Conservation (phyloP, 2,797 vertebrate genomes). For the Sphaeramia orbicularis region DNA sequence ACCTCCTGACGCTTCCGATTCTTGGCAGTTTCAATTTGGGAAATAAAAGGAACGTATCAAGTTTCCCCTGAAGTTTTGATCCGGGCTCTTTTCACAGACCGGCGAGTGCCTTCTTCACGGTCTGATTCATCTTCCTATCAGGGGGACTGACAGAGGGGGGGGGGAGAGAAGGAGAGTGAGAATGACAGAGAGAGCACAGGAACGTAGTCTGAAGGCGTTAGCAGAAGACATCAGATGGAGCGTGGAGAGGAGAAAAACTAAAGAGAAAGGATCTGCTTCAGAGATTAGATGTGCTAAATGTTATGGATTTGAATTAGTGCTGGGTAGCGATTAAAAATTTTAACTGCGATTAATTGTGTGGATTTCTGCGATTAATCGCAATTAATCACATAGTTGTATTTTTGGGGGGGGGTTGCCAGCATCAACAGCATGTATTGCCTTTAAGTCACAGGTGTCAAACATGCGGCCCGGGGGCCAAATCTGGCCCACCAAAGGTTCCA, state of each 20-base stretch:
- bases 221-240: slow-evolving; percentile 31
- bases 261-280: no score
- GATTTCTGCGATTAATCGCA: no score
- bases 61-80: slow-evolving; percentile 25
- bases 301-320: no score
- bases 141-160: slow-evolving; percentile 10
- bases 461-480: no score
- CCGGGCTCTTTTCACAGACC: slow-evolving; percentile 7
- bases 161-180: background rate
- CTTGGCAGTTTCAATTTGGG: slow-evolving; percentile 38
- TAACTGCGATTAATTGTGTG: no score
- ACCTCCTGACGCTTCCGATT: slow-evolving; percentile 9
- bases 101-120: slow-evolving; percentile 34
- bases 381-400: no score
- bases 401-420: no score
- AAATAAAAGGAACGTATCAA: slow-evolving; percentile 13
- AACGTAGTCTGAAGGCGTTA: slow-evolving; percentile 29
- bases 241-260: background rate
- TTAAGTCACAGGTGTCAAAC: no score
- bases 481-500: no score
- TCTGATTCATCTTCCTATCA: slow-evolving; percentile 51
- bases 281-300: no score
- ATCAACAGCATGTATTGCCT: no score
- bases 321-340: no score
- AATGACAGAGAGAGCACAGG: slow-evolving; percentile 8